phyloP scores from a whole-genome alignment of 2,888 invertebrate species.

The Chrysolina oricalcia region DNA sequence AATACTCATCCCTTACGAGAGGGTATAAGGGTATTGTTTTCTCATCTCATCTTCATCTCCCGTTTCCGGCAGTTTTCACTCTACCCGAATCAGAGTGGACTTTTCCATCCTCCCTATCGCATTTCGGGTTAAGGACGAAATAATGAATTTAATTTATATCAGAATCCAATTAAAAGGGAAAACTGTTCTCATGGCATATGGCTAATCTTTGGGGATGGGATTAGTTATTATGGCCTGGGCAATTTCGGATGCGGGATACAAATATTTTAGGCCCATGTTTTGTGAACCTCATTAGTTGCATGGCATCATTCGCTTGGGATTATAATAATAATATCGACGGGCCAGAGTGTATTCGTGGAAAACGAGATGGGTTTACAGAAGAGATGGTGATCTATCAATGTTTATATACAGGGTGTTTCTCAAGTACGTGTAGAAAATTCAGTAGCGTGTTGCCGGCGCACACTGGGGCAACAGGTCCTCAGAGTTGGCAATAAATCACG shows the following conservation, averaged over 20 bases:
- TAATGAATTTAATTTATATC: conserved; percentile 1
- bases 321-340: too few species aligned
- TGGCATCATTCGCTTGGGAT: background rate
- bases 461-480: too few species aligned
- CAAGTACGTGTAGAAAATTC: too few species aligned
- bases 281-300: background rate
- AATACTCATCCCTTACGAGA: background rate
- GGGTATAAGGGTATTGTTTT: conserved; percentile 1
- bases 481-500: too few species aligned
- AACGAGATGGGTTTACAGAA: too few species aligned
- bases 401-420: too few species aligned
- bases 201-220: background rate
- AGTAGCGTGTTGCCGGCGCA: too few species aligned
- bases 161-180: background rate
- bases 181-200: conserved; percentile 1
- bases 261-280: too few species aligned
- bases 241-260: too few species aligned
- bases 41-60: background rate
- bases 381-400: too few species aligned
- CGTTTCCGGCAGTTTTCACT: background rate
- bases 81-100: background rate
- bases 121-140: background rate
- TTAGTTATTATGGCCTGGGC: background rate
- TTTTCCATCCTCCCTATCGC: background rate
- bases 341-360: too few species aligned